Conservation (phyloP, 1,140 invertebrate species). For the Hycleus cichorii region DNA sequence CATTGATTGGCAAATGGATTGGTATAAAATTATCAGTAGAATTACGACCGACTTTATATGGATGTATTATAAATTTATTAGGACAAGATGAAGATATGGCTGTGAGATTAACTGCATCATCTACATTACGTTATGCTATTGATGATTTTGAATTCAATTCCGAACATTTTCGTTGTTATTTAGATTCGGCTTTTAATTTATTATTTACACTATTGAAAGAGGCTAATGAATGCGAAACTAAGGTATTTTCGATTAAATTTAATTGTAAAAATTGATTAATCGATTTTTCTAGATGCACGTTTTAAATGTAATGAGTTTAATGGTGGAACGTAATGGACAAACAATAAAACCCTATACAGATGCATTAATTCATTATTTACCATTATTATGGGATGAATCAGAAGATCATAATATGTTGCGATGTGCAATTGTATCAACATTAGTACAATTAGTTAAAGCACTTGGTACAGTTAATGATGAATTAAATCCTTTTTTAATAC, state of each 20-base stretch:
- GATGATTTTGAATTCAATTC: slow-evolving; percentile 90
- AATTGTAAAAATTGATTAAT: background rate
- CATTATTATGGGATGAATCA: slow-evolving; percentile 80
- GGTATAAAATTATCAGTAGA: slow-evolving; percentile 76
- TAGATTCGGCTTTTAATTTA: slow-evolving; percentile 66
- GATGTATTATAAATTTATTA: slow-evolving; percentile 66
- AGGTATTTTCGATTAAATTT: slow-evolving; percentile 48
- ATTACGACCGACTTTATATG: slow-evolving; percentile 73
- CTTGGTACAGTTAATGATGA: slow-evolving; percentile 52
- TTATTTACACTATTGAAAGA: slow-evolving; percentile 81
- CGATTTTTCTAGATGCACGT: slow-evolving; percentile 67
- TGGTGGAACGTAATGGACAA: slow-evolving; percentile 77
- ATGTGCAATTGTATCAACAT: slow-evolving; percentile 82
- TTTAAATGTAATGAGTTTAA: slow-evolving; percentile 80
- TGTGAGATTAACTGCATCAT: slow-evolving; percentile 71
- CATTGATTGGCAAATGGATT: slow-evolving; percentile 78
- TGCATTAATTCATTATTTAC: slow-evolving; percentile 74
- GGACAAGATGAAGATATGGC: slow-evolving; percentile 69
- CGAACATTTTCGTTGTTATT: slow-evolving; percentile 76
- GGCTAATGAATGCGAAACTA: slow-evolving; percentile 86
- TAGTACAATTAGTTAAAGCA: slow-evolving; percentile 68
- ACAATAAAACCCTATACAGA: slow-evolving; percentile 63
- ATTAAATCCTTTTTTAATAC: slow-evolving; percentile 63
- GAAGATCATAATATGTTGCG: slow-evolving; percentile 83
- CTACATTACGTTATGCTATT: slow-evolving; percentile 68